Percentiles rank a stretch among this genome's conserved stretches.
phyloP scores from a whole-genome alignment of 1,140 invertebrate species.

The Paraescarpia echinospica region DNA sequence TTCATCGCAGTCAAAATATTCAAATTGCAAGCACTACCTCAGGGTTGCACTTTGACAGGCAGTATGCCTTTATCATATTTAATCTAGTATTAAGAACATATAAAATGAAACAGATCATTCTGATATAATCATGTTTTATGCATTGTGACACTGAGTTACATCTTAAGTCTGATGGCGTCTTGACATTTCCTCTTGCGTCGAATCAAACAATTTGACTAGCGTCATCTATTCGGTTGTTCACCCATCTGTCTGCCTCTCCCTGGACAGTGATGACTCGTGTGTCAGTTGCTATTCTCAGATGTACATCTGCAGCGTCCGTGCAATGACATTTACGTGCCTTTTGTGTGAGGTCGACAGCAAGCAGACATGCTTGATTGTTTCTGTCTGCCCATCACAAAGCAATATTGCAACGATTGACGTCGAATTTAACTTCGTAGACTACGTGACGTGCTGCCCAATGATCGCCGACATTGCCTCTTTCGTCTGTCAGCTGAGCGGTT shows the following conservation, averaged over 20 bases:
- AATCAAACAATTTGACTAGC: background rate
- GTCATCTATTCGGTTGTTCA: background rate
- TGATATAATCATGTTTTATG: background rate
- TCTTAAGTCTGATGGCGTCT: background rate
- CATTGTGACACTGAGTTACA: background rate
- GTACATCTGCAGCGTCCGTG: background rate
- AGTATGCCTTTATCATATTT: no score
- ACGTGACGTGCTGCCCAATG: background rate
- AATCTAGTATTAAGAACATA: no score
- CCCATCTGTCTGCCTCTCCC: background rate
- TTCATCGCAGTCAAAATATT: no score
- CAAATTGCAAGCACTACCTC: no score
- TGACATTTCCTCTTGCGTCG: background rate
- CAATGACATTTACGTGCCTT: background rate
- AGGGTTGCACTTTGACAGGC: no score
- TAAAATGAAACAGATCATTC: background rate
- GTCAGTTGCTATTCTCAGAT: background rate
- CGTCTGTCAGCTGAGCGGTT: background rate
- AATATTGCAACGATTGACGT: slow-evolving; percentile 1
- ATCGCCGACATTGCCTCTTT: background rate
- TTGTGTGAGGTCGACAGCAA: background rate
- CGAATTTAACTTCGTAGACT: background rate
- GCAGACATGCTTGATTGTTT: background rate
- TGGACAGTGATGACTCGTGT: background rate
- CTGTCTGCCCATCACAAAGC: background rate